Conservation (phyloP, 2,888 invertebrate genomes). For the Nemurella pictetii region DNA sequence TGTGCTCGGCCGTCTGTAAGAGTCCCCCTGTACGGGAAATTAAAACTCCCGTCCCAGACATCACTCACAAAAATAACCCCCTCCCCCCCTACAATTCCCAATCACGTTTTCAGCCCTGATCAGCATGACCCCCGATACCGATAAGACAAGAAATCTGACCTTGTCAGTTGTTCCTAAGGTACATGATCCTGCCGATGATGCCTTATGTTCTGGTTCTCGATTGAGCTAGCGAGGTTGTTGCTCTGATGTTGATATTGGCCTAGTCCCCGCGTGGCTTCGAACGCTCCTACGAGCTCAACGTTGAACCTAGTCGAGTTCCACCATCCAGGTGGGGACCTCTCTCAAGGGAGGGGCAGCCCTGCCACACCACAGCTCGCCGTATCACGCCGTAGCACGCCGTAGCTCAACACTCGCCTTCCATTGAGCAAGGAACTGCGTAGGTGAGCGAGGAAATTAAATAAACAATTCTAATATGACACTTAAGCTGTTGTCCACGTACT, state of each 20-base stretch:
- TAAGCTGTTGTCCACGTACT: not conserved
- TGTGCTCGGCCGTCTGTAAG: too few relatives aligned
- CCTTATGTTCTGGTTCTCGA: not conserved
- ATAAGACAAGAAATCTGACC: not conserved
- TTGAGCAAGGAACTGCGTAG: not conserved
- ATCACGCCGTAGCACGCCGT: too few relatives aligned
- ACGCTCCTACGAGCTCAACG: not conserved
- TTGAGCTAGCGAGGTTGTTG: not conserved
- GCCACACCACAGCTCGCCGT: too few relatives aligned
- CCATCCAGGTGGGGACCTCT: not conserved
- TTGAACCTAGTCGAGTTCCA: not conserved
- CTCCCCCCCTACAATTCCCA: too few relatives aligned
- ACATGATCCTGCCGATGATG: not conserved
- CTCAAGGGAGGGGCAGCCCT: not conserved
- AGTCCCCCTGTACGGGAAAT: too few relatives aligned
- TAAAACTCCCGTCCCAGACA: too few relatives aligned
- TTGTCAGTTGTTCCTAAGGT: not conserved
- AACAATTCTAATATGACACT: not conserved
- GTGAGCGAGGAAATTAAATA: not conserved
- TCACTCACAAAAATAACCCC: too few relatives aligned
- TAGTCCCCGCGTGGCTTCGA: not conserved
- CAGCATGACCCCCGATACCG: not conserved
- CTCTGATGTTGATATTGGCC: not conserved
- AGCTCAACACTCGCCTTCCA: too few relatives aligned
- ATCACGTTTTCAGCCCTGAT: too few relatives aligned